These are phyloP conservation scores for Nomada lathburiana DNA, from an alignment of 2,888 invertebrate genomes.

Conservation along the genomic window DNA sequence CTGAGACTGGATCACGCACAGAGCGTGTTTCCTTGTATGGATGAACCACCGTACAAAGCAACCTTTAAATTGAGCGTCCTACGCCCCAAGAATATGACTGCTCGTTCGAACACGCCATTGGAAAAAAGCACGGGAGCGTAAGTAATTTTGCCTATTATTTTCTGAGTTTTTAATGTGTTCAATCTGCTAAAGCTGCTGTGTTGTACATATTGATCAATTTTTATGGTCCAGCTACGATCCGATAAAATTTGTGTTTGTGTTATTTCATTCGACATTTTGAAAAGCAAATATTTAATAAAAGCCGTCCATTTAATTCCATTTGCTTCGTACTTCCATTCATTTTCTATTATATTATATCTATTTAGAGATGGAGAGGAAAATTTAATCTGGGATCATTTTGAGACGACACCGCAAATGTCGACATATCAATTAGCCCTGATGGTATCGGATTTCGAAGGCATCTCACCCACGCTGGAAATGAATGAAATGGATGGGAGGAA, in stretches of 20 bases:
- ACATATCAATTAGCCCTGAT: constrained; percentile 91
- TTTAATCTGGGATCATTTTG: constrained; percentile 89
- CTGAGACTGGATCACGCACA: constrained; percentile 90
- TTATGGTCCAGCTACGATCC: no score
- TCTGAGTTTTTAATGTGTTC: no score
- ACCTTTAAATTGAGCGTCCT: constrained; percentile 88
- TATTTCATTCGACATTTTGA: no score
- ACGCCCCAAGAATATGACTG: constrained; percentile 85
- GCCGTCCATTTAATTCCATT: no score
- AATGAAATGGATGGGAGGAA: constrained; percentile 82
- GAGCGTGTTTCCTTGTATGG: constrained; percentile 93
- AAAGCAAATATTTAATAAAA: no score
- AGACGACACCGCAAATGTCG: constrained; percentile 90
- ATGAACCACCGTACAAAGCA: constrained; percentile 91
- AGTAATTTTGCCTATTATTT: constrained; percentile 76
- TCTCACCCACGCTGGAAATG: constrained; percentile 79
- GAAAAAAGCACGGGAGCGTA: constrained; percentile 87
- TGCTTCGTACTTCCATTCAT: no score
- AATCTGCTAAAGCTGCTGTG: no score
- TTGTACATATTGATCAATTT: no score
- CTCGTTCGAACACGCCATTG: constrained; percentile 88
- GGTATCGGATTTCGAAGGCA: constrained; percentile 88
- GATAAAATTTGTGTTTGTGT: no score
- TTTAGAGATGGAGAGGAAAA: constrained; percentile 84
- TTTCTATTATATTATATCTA: no score